phyloP scores from a whole-genome alignment of 2,113 vertebrate genomes.

The Recurvirostra avosetta region DNA sequence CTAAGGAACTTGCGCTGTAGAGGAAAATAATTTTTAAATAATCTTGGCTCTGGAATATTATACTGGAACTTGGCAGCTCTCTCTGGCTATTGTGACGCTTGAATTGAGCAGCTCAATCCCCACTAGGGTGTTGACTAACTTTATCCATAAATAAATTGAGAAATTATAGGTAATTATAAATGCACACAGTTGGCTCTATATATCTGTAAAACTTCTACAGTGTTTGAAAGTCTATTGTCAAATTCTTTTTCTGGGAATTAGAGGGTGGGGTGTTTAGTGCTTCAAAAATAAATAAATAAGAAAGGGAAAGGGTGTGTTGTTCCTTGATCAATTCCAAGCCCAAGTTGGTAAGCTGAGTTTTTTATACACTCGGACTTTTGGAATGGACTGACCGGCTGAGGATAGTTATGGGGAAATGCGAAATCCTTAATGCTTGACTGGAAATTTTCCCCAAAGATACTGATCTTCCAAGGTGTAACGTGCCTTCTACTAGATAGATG shows the following conservation, averaged over 20 bases:
- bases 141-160: constrained; percentile 12
- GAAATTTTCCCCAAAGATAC: not conserved
- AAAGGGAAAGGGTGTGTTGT: constrained; percentile 17
- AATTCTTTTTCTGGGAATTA: not conserved
- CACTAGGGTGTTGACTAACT: not conserved
- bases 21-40: not conserved
- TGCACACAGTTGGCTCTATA: not conserved
- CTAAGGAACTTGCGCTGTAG: not conserved
- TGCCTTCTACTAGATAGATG: not conserved
- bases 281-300: constrained; percentile 46
- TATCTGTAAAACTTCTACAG: not conserved
- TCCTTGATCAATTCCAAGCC: not conserved
- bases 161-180: constrained; percentile 28
- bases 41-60: not conserved
- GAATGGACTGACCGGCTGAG: not conserved
- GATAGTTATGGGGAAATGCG: not conserved
- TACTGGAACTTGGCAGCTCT: constrained; percentile 1
- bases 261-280: not conserved
- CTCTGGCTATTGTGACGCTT: not conserved
- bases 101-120: not conserved
- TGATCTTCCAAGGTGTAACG: not conserved
- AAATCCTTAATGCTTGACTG: not conserved
- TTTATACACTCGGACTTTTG: not conserved
- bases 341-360: not conserved
- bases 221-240: constrained; percentile 1